Evolutionary conservation across 2,888 invertebrate genomes (phyloP).

Genomic region (Lycia hirtaria): DNA sequence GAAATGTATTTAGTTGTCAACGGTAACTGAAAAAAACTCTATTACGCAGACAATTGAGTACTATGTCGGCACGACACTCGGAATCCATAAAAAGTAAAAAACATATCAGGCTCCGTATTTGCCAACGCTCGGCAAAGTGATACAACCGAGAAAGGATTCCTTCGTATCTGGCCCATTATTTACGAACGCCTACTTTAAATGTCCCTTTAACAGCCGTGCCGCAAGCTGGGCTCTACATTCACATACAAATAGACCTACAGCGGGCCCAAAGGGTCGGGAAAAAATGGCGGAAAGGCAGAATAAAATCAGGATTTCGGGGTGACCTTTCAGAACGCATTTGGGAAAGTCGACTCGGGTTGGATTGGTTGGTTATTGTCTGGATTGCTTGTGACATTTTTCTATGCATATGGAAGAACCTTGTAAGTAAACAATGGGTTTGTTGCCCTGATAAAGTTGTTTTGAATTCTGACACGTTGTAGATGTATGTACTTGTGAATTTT

Average conservation of each 20-base stretch:
- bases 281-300: conserved; percentile 43
- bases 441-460: too few species aligned
- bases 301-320: conserved; percentile 44
- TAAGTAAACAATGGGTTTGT: conserved; percentile 11
- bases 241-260: conserved; percentile 45
- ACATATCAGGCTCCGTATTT: conserved; percentile 25
- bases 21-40: background rate
- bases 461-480: too few species aligned
- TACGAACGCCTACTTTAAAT: conserved; percentile 49
- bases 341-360: conserved; percentile 31
- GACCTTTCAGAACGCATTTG: conserved; percentile 36
- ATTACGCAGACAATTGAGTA: background rate
- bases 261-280: conserved; percentile 42
- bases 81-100: conserved; percentile 5
- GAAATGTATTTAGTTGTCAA: background rate
- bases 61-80: background rate
- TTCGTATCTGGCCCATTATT: conserved; percentile 48
- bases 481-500: too few species aligned
- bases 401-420: conserved; percentile 12
- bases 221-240: conserved; percentile 43
- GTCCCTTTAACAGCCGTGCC: conserved; percentile 47
- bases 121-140: conserved; percentile 19
- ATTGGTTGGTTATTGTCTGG: conserved; percentile 36
- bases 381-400: conserved; percentile 29
- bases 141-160: conserved; percentile 23